These are phyloP conservation scores for Hololepta plana DNA, from an alignment of 2,888 invertebrate species.

Conservation along the genomic window DNA sequence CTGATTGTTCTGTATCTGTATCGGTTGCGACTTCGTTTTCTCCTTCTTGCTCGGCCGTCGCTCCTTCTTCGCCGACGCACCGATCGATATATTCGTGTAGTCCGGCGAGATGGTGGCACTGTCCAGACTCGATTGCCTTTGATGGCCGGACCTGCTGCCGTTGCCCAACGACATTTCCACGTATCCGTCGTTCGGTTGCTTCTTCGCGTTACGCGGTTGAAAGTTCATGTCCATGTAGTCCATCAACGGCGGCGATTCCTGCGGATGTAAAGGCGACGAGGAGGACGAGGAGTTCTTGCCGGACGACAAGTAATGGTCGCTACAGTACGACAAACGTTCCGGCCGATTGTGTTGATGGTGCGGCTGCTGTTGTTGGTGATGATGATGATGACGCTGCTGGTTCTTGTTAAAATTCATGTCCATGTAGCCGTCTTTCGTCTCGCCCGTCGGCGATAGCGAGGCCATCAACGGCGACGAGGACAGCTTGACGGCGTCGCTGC, in stretches of 20 bases:
- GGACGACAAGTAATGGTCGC: no score
- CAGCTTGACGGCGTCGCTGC: neutral
- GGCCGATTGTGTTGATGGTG: no score
- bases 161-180: slow-evolving; percentile 43
- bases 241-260: no score
- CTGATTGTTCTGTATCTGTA: slow-evolving; percentile 36
- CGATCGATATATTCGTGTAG: slow-evolving; percentile 33
- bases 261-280: no score
- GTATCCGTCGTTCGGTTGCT: slow-evolving; percentile 36
- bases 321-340: no score
- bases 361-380: no score
- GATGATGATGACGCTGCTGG: slow-evolving; percentile 7
- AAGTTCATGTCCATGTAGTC: slow-evolving; percentile 29
- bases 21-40: slow-evolving; percentile 40
- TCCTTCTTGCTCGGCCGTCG: slow-evolving; percentile 22
- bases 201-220: slow-evolving; percentile 18
- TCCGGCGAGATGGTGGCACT: slow-evolving; percentile 22
- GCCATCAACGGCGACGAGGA: slow-evolving; percentile 6
- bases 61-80: slow-evolving; percentile 17
- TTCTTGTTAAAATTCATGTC: no score
- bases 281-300: no score
- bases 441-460: slow-evolving; percentile 6
- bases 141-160: slow-evolving; percentile 15
- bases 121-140: slow-evolving; percentile 17
- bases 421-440: slow-evolving; percentile 20